Evolutionary conservation across 2,888 invertebrate genomes (phyloP), one percentile per base, ranked within the genome.

Genomic region (Ernsta delagoae): DNA sequence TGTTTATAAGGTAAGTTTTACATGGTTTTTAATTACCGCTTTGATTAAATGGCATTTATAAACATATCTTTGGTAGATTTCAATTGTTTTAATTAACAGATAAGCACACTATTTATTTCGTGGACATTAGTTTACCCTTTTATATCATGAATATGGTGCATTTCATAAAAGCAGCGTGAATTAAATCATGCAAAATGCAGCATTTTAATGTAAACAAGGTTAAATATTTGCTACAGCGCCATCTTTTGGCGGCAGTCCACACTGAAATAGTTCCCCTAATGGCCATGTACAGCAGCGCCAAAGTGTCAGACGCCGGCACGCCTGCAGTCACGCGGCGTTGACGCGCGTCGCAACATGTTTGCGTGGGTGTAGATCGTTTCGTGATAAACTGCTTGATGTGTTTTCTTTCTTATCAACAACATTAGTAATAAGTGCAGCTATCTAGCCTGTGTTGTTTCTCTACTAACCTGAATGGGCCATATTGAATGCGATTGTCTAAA

Each of bases 321-420:
- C 88, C 88, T 88, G 89, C 90, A 93, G 92, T 91, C 92, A 92
- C 90, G 92, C 92, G 90, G 91, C 92, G 92, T 90, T 91, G 90
- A 87, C 88, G 89, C 89, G 91, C 90, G 91, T 87, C 84, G 87
- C 84, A 88, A 84, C 87, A 88, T 90, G 88, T 81, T 86, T 87
- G 89, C 84, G 88, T 87, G 85, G 88, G 90, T 87, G 90, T 91
- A 90, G 83, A 89, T 89, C 87, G 89, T 86, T 81, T 77, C 81
- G 85, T 85, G 90, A 87, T 89, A 86, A 89, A 88, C 86, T 85
- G 83, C 86, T 83, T 77, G 79, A 75, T 81, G 79, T 89, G 88
- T 90, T 90, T 88, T 86, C 85, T 81, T 83, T 78, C 83, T 86
- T 88, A 89, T 88, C 86, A 83, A 73, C 81, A 80, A 50, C 50